These are phyloP conservation scores for Diploscapter pachys DNA, from an alignment of 1,140 invertebrate species.

Conservation along the genomic window DNA sequence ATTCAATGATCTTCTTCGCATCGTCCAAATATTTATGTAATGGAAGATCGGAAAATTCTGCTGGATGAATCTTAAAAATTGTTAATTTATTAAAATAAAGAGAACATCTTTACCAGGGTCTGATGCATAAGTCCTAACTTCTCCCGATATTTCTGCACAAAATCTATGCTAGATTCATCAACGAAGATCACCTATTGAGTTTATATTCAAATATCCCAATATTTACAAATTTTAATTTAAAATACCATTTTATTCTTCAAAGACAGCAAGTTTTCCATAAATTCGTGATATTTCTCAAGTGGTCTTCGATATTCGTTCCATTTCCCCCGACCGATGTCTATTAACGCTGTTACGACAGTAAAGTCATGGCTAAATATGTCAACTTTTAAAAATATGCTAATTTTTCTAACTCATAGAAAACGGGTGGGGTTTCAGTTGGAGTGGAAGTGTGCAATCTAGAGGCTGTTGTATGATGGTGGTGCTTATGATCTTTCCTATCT, in stretches of 20 bases:
- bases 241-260: constrained; percentile 47
- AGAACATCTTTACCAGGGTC: constrained; percentile 41
- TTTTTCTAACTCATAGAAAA: too few species aligned
- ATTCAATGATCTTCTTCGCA: constrained; percentile 44
- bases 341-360: constrained; percentile 46
- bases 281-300: constrained; percentile 48
- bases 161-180: constrained; percentile 45
- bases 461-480: too few species aligned
- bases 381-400: too few species aligned
- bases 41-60: constrained; percentile 45
- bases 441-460: too few species aligned
- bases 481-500: too few species aligned
- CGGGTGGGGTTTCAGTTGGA: too few species aligned
- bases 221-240: too few species aligned
- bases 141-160: constrained; percentile 43
- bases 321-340: constrained; percentile 46
- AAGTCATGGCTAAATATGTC: neutral
- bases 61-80: constrained; percentile 36
- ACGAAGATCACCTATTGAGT: constrained; percentile 43
- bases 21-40: constrained; percentile 41
- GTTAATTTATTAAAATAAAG: neutral
- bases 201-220: too few species aligned
- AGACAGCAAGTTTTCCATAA: constrained; percentile 47
- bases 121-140: constrained; percentile 37
- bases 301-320: constrained; percentile 43